Conservation (phyloP, 2,113 vertebrate species). For the Pogona vitticeps region DNA sequence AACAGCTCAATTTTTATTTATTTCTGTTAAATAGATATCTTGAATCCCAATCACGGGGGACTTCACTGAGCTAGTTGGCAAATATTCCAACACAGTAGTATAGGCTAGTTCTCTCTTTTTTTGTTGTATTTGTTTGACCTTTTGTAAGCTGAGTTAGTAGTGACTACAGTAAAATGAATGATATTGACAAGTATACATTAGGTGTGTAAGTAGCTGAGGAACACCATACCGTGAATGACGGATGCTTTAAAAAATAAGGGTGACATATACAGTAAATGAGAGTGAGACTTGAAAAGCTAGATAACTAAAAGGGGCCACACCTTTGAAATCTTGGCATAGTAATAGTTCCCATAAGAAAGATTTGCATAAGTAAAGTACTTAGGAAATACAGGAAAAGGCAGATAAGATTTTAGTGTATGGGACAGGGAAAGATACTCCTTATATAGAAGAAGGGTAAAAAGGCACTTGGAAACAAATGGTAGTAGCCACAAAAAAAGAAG, state of each 20-base stretch:
- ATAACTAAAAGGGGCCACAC: neutral
- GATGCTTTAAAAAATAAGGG: constrained; percentile 8
- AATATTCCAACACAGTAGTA: neutral
- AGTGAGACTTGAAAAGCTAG: neutral
- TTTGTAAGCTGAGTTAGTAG: neutral
- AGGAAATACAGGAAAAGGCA: neutral
- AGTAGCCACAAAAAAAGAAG: neutral
- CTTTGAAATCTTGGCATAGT: neutral
- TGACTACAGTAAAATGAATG: neutral
- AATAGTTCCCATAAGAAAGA: neutral
- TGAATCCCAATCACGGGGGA: too few species aligned
- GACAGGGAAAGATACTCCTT: neutral
- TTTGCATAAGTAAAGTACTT: neutral
- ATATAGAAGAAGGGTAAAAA: neutral
- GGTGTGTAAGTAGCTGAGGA: neutral
- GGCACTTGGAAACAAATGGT: neutral
- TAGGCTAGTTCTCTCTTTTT: too few species aligned
- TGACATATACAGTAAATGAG: neutral
- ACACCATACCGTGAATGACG: neutral
- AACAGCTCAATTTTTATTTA: too few species aligned
- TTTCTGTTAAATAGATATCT: too few species aligned
- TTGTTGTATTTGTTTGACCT: neutral
- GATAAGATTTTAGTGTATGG: neutral
- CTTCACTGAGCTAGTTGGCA: too few species aligned
- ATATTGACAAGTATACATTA: neutral